A percentile compares a stretch with the other conserved stretches of the same genome.
Conservation (phyloP, 2,113 vertebrate genomes). For the Sinocyclocheilus anophthalmus region DNA sequence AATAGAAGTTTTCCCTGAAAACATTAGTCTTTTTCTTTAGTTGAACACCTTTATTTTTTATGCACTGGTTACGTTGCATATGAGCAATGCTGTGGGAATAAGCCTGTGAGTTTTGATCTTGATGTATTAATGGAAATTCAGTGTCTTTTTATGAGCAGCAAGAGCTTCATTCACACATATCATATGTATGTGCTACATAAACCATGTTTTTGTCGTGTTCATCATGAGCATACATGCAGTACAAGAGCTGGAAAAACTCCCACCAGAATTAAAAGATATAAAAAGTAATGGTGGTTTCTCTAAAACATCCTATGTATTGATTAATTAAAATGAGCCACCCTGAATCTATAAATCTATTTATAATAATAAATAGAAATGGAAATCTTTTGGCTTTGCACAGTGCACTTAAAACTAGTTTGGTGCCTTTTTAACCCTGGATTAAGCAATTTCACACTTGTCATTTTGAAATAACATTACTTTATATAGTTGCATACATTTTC, state of each 20-base stretch:
- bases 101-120: neutral
- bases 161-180: neutral
- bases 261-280: too few relatives aligned
- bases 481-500: neutral
- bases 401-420: neutral
- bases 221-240: neutral
- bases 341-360: too few relatives aligned
- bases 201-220: neutral
- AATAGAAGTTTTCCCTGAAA: conserved; percentile 5
- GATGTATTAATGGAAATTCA: neutral
- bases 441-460: neutral
- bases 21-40: conserved; percentile 11
- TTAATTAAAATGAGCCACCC: too few relatives aligned
- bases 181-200: neutral
- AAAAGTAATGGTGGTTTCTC: too few relatives aligned
- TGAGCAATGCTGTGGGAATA: neutral
- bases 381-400: neutral
- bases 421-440: neutral
- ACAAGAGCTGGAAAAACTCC: too few relatives aligned
- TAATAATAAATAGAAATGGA: too few relatives aligned
- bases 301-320: too few relatives aligned
- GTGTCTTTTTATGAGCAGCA: neutral
- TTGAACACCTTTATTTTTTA: neutral
- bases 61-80: neutral
- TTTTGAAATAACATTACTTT: neutral